Evolutionary conservation across 1,140 invertebrate genomes (phyloP), one percentile per base, ranked within the genome.

Genomic region (Papilio polyxenes): DNA sequence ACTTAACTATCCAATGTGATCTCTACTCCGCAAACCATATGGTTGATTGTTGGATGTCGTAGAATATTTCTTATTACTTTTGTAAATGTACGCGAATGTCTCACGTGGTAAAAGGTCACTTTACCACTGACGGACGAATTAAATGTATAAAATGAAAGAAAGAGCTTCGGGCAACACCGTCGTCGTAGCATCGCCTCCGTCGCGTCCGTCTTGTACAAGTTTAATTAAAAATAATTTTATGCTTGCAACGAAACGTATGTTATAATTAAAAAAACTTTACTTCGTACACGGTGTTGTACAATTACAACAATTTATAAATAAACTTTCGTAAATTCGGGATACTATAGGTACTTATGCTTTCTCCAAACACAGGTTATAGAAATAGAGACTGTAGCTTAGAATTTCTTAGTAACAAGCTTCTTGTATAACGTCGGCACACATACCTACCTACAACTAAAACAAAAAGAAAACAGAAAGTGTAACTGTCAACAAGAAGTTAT

Each of bases 21-120:
- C 86, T 85, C 74, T 88, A 83, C 75, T 75, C 7, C 11, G 10
- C 31, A 48, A 20, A 23, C 5, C 13, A 56, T 87, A 88, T 48
- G 81, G 82, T 87, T 80, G 40, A 87, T 81, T 86, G 82, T 92
- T 49, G 23, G 31, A 13, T 84, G 31, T 11, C 15, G 11, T 9
- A 9, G 1, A 20, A 9, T 44, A 13, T 79, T 44, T 40, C 69
- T 79, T 88, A 82, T 74, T 77, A 84, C 85, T 75, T 89, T 87
- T 75, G 48, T 80, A 69, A 82, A 81, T 82, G 83, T 44, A 81
- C 81, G 62, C n/a, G 48, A 85, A 82, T 85, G 83, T 89, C 83
- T 89, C 89, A 93, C 92, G 91, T 93, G 92, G 89, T 88, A 91
- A 91, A 90, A 92, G 89, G 91, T 92, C 89, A 91, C 86, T 91